Percentiles rank a stretch among this genome's conserved stretches.
These are phyloP conservation scores for Tenthredo amoena DNA, from an alignment of 2,888 invertebrate species.

Conservation along the genomic window DNA sequence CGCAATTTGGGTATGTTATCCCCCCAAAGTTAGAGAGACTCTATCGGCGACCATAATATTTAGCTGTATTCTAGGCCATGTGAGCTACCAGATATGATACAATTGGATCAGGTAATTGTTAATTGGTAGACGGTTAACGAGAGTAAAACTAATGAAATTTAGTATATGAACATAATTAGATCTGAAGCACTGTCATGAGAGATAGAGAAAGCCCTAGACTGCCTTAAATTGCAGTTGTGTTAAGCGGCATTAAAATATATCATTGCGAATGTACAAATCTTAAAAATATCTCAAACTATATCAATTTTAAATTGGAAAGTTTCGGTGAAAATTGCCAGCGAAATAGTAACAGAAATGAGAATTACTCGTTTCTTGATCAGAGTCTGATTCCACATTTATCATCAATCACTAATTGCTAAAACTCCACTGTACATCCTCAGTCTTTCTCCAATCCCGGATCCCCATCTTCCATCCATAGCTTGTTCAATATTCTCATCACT, in stretches of 20 bases:
- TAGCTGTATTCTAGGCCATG: not conserved
- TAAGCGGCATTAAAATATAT: not conserved
- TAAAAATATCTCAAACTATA: not conserved
- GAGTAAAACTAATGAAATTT: not conserved
- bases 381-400: not conserved
- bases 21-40: not conserved
- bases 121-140: not conserved
- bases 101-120: not conserved
- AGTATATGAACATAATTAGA: not conserved
- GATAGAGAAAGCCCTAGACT: not conserved
- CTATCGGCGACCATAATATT: not conserved
- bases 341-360: not conserved
- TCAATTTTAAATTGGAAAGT: not conserved
- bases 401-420: not conserved
- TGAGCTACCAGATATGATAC: not conserved
- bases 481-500: not conserved
- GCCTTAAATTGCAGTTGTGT: not conserved
- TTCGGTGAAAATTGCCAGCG: not conserved
- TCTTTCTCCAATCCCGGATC: not conserved
- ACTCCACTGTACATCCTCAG: not conserved
- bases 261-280: constrained; percentile 15
- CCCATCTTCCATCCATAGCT: not conserved
- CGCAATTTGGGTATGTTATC: not conserved
- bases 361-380: not conserved
- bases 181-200: not conserved